Evolutionary conservation across 2,888 invertebrate species (phyloP).

Genomic region (Calameuta pallipes): DNA sequence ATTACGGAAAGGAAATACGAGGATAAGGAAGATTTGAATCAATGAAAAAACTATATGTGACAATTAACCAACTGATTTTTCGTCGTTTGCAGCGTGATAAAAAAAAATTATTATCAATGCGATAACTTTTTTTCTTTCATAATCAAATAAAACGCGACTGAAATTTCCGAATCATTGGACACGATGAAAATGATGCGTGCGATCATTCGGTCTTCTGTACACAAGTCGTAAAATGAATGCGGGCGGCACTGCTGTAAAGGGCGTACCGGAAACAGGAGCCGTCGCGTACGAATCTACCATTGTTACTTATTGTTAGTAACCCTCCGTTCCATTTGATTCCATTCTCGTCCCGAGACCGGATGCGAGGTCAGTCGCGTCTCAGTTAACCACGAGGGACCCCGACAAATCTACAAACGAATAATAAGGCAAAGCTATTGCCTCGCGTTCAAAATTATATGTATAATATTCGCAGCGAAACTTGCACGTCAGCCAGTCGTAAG

Average conservation of each 20-base stretch:
- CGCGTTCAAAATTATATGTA: not conserved
- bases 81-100: not conserved
- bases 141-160: not conserved
- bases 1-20: not conserved
- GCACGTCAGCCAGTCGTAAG: not conserved
- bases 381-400: slow-evolving; percentile 41
- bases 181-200: not conserved
- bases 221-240: not conserved
- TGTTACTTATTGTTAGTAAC: slow-evolving; percentile 57
- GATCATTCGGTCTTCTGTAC: not conserved
- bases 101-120: not conserved
- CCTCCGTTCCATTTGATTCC: slow-evolving; percentile 60
- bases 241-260: not conserved
- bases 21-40: not conserved
- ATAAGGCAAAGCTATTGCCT: not conserved
- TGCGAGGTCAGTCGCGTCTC: slow-evolving; percentile 62
- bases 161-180: not conserved
- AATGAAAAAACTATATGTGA: not conserved
- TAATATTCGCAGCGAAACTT: not conserved
- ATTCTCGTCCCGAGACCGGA: slow-evolving; percentile 57
- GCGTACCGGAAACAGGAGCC: slow-evolving; percentile 61
- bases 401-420: not conserved
- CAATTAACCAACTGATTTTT: not conserved
- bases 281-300: slow-evolving; percentile 62
- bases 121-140: not conserved